Base-by-base conservation (phyloP, 2,113 vertebrate genomes). In the Phocoena phocoena region DNA sequence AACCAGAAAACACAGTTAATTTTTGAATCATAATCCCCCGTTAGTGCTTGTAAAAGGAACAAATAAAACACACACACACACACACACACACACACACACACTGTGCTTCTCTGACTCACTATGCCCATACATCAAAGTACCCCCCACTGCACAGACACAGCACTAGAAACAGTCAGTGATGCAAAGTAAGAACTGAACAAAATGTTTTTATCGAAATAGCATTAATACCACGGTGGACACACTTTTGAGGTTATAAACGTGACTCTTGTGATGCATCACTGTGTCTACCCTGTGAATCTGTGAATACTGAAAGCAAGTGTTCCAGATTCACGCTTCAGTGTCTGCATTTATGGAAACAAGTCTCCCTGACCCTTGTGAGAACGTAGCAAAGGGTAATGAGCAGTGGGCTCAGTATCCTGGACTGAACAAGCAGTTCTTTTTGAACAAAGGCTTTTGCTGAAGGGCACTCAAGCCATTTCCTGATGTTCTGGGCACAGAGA, bases 1-100 rank as follows among this genome's bases (percentile, higher is more conserved):
- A 97, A 86, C 36, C 93, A 97, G 92, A 97, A 96, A 23, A 93
- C 76, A 97, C 96, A 97, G 23, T 67, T 97, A 97, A 97, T 65
- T 92, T 93, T 90, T 97, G 73, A 98, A 97, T 96, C 96, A 97
- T 12, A 84, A 93, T 91, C 10, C 81, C 80, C 65, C 33, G 79
- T 95, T 96, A 98, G 77, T 92, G 71, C 44, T 96, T 95, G 10
- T 85, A 97, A 97, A 94, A 3, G 44, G 81, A 96, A 88, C 67
- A 83, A 83, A 65, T 65, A 63, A 18, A 68, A 71, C 17, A 84
- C 28, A 76, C 44, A 68, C 33, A 85, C 38, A 87, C 41, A 93
- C 33, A 62, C 50, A 70, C 36, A 86, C 60, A 92, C 38, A n/a
- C 14, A 33, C 33, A 92, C 88, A 89, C 15, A 79, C 60, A 76